phyloP scores from a whole-genome alignment of 2,888 invertebrate genomes.

The Amiota mariae region DNA sequence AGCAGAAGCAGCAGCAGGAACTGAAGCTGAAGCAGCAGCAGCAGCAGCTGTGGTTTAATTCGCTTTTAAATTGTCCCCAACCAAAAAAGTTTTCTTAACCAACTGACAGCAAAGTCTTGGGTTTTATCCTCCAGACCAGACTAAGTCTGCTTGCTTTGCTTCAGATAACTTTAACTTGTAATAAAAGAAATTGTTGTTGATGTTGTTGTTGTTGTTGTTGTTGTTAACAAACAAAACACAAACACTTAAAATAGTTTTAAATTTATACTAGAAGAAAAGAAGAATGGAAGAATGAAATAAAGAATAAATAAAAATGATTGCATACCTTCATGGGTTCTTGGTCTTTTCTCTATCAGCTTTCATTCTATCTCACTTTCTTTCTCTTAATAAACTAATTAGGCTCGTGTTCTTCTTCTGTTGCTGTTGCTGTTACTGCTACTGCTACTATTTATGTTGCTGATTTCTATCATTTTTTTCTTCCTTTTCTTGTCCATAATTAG shows the following conservation, averaged over 20 bases:
- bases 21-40: neutral
- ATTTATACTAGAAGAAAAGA: neutral
- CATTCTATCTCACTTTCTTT: neutral
- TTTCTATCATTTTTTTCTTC: too few species aligned
- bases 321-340: neutral
- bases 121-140: constrained; percentile 1
- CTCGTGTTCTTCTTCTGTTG: neutral
- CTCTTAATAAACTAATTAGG: neutral
- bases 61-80: constrained; percentile 59
- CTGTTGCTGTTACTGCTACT: too few species aligned
- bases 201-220: neutral
- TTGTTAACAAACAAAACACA: neutral
- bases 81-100: too few species aligned
- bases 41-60: constrained; percentile 61
- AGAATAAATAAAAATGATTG: constrained; percentile 10
- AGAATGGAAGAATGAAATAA: neutral
- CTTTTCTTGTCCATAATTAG: neutral
- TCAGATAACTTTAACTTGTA: too few species aligned
- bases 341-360: neutral
- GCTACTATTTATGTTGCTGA: too few species aligned
- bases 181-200: too few species aligned
- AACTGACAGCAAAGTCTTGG: too few species aligned
- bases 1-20: neutral
- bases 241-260: constrained; percentile 1
- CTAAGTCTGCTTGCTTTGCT: neutral